Percentiles rank a stretch among this genome's conserved stretches.
Evolutionary conservation across 2,113 vertebrate genomes (phyloP).

Genomic region (Puffinus mauretanicus): DNA sequence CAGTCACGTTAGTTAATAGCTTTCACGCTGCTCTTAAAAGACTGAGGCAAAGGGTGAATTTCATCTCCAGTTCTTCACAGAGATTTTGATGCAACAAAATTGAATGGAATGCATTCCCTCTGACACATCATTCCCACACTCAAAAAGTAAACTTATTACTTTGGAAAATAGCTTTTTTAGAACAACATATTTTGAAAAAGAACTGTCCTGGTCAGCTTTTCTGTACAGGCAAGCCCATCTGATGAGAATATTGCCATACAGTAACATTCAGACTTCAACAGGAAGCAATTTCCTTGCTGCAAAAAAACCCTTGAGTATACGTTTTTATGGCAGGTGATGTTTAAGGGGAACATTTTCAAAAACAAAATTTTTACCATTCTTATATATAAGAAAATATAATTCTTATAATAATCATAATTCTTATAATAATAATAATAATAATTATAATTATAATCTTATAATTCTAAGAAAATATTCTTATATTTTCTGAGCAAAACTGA

Average conservation of each 20-base stretch:
- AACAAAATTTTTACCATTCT: background rate
- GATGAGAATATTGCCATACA: background rate
- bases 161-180: background rate
- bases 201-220: background rate
- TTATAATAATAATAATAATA: no score
- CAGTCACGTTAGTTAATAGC: background rate
- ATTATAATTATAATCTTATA: no score
- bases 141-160: background rate
- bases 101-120: background rate
- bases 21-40: background rate
- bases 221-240: background rate
- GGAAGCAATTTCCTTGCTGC: background rate
- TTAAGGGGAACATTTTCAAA: background rate
- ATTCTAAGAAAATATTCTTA: background rate
- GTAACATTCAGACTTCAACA: background rate
- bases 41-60: background rate
- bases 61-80: background rate
- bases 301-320: background rate
- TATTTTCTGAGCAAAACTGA: background rate
- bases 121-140: background rate
- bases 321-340: background rate
- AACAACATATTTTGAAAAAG: background rate
- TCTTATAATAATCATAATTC: no score
- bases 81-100: background rate
- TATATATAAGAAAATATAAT: no score